Percentiles rank a stretch among this genome's conserved stretches.
phyloP scores from a whole-genome alignment of 2,113 vertebrate species.

The Chaetops frenatus region DNA sequence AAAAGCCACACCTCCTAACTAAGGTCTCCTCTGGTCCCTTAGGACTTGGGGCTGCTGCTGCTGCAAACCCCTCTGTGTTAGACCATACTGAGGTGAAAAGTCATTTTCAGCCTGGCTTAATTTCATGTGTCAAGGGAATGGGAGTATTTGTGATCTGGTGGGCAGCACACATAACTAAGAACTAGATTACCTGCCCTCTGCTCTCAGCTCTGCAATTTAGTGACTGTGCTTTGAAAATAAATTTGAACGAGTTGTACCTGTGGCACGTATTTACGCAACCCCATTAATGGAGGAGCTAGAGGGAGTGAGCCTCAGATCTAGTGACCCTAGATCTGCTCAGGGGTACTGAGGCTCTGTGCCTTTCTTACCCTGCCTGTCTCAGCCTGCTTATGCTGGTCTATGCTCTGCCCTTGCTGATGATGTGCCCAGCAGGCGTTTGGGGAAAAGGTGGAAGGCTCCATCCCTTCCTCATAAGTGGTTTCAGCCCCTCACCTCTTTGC shows the following conservation, averaged over 20 bases:
- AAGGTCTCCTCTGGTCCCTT: not conserved
- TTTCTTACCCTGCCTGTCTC: not conserved
- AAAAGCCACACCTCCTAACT: slow-evolving; percentile 1
- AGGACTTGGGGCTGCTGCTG: not conserved
- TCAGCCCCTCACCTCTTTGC: not conserved
- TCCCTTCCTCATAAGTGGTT: not conserved
- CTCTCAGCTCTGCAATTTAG: not conserved
- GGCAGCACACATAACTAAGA: not conserved
- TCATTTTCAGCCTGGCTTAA: not conserved
- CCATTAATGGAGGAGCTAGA: not conserved
- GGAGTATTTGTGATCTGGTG: not conserved
- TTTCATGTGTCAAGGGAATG: not conserved
- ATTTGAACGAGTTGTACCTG: not conserved
- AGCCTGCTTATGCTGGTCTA: accelerated
- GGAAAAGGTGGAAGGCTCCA: not conserved
- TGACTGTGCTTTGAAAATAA: not conserved
- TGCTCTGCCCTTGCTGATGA: not conserved
- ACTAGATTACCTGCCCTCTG: not conserved
- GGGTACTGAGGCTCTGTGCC: not conserved
- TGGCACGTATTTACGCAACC: not conserved
- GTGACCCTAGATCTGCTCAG: not conserved
- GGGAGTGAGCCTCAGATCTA: not conserved
- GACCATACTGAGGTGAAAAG: not conserved
- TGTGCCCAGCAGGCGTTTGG: not conserved
- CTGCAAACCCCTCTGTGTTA: not conserved